These are phyloP conservation scores for Gerosis bhagava DNA, from an alignment of 2,888 invertebrate species.

Conservation along the genomic window DNA sequence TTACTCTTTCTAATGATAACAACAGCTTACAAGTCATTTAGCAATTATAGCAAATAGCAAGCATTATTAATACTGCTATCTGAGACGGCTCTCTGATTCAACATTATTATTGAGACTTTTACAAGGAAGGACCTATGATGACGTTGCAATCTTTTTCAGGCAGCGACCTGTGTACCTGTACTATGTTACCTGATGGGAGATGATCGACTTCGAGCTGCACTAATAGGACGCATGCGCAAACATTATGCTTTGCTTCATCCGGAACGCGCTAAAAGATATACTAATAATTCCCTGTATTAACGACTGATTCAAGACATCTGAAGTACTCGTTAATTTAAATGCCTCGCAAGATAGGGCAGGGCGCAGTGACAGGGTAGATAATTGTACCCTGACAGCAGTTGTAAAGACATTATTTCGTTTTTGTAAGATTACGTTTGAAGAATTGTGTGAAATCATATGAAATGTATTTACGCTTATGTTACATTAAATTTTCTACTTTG, in stretches of 20 bases:
- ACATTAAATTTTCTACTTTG: constrained; percentile 23
- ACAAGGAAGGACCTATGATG: too few relatives aligned
- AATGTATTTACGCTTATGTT: constrained; percentile 25
- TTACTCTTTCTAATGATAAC: too few relatives aligned
- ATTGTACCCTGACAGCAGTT: constrained; percentile 1
- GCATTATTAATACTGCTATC: too few relatives aligned
- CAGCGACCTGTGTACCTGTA: constrained; percentile 74
- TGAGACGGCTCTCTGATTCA: too few relatives aligned
- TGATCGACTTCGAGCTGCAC: constrained; percentile 70
- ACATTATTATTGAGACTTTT: too few relatives aligned
- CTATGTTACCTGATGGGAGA: constrained; percentile 71
- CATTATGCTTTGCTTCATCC: constrained; percentile 72
- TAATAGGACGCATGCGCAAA: constrained; percentile 74
- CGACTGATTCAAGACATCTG: not conserved
- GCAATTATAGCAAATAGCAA: too few relatives aligned
- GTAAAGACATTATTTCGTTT: constrained; percentile 19
- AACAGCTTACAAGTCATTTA: too few relatives aligned
- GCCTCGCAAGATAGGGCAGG: constrained; percentile 2
- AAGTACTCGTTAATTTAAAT: not conserved
- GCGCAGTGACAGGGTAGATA: not conserved
- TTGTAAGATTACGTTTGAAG: constrained; percentile 15
- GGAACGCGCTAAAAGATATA: constrained; percentile 57
- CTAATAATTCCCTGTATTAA: constrained; percentile 5
- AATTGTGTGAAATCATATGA: constrained; percentile 20
- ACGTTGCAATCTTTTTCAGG: too few relatives aligned